Base-by-base conservation (phyloP, 2,888 invertebrate species). In the Drosophila ustulata region DNA sequence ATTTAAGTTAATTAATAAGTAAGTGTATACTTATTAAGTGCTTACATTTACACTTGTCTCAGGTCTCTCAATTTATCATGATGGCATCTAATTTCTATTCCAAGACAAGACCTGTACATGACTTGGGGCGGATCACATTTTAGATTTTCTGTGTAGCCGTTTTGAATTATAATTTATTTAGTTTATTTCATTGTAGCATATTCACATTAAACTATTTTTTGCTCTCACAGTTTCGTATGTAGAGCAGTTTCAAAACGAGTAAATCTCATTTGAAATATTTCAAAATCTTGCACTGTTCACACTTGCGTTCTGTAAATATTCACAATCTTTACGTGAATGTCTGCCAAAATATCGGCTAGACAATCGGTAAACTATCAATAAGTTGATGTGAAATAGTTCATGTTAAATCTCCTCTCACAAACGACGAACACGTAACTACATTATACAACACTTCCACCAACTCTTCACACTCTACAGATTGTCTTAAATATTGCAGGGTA, bases 1-100 rank as follows among this genome's bases (percentile, higher is more conserved):
- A 63, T 66, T 66, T 78, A 75, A 78, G 75, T 41, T 78, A 78
- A 63, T 52, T 56, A 39, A 75, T 72, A 75, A 75, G 75, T 75
- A 50, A 77, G 73, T 49, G 55, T 62, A 39, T 62, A 55, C 73
- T 72, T 75, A 72, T 75, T 72, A 62, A 62, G 74, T 65, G 58
- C 53, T 63, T 65, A 71, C 13, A 47, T 75, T 62, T 56, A 71
- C 73, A 71, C 53, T 26, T 34, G 39, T 45, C 32, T 25, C 25
- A 34, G 64, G 26, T 50, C 37, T 49, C 37, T n/a, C 4, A 34
- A 47, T 47, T 28, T 18, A 47, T n/a, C 47, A 26, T 1, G 25
- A 34, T 32, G 18, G 7, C 18, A 56, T 32, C 34, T 30, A 32
- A 43, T 56, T 46, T 32, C 8, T 23, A 25, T 25, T n/a, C 43